Percentiles rank a stretch among this genome's conserved stretches.
Evolutionary conservation across 2,797 vertebrate genomes (phyloP).

Genomic region (Alca torda): DNA sequence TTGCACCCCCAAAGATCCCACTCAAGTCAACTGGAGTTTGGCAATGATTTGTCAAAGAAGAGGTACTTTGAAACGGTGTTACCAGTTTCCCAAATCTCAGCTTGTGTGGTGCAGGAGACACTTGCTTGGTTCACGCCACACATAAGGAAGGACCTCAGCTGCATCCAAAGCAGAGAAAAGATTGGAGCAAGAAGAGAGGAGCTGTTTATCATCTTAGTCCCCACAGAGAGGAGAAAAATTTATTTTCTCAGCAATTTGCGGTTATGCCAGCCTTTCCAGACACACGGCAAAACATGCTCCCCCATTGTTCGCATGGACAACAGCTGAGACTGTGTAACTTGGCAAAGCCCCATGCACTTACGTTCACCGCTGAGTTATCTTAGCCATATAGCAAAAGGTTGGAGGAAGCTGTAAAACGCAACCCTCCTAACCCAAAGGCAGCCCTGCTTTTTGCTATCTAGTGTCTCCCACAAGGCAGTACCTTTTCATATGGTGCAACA

Average conservation of each 20-base stretch:
- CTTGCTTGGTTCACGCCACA: not conserved
- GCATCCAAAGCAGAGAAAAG: not conserved
- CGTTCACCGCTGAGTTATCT: not conserved
- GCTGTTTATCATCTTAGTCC: not conserved
- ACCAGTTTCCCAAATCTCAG: not conserved
- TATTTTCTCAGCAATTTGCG: not conserved
- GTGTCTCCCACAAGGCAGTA: not conserved
- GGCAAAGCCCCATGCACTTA: not conserved
- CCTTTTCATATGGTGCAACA: not conserved
- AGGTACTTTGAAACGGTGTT: not conserved
- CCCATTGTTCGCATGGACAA: not conserved
- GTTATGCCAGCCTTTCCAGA: slow-evolving; percentile 38
- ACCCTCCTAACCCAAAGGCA: not conserved
- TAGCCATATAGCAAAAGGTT: not conserved
- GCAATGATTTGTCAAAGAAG: not conserved
- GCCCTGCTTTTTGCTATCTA: not conserved
- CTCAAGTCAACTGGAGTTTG: not conserved
- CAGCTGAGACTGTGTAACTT: slow-evolving; percentile 12
- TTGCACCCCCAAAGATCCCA: not conserved
- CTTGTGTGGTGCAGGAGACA: not conserved
- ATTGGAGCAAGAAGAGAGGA: not conserved
- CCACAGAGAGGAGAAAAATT: not conserved
- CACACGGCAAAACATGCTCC: not conserved
- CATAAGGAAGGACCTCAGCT: not conserved
- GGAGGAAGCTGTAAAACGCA: not conserved